phyloP scores from a whole-genome alignment of 2,888 invertebrate genomes.

The Cremastobaeus sp. region DNA sequence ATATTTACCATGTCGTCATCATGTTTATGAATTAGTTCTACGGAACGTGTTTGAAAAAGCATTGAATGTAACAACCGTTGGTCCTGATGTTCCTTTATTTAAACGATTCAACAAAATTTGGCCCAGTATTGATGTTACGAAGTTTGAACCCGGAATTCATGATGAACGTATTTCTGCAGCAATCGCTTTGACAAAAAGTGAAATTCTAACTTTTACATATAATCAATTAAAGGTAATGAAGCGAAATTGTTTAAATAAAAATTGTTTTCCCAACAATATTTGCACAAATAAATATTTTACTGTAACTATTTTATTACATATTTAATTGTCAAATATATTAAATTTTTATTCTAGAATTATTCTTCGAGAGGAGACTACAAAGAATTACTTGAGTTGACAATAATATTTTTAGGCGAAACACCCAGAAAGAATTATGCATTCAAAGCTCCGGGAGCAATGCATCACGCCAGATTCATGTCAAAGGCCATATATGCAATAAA shows the following conservation, averaged over 20 bases:
- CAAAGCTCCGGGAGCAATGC: neutral
- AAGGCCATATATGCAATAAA: too few relatives aligned
- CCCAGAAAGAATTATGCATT: neutral
- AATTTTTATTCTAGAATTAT: neutral
- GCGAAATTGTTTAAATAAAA: neutral
- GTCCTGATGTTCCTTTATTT: neutral
- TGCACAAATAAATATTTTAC: too few relatives aligned
- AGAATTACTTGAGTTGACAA: neutral
- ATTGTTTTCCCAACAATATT: neutral
- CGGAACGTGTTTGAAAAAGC: neutral
- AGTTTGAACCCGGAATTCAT: neutral
- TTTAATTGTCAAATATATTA: too few relatives aligned
- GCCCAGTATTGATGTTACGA: neutral
- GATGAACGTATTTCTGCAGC: neutral
- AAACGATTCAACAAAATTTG: neutral
- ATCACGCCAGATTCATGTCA: too few relatives aligned
- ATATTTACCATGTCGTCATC: conserved; percentile 2
- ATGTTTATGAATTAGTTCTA: neutral
- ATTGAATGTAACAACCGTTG: neutral
- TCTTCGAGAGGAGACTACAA: neutral
- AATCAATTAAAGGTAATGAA: too few relatives aligned
- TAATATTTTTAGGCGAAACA: neutral
- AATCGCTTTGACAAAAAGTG: neutral
- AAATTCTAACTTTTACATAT: too few relatives aligned
- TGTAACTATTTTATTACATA: too few relatives aligned